Base-by-base conservation (phyloP, 2,888 invertebrate genomes). In the Nemoura dubitans region DNA sequence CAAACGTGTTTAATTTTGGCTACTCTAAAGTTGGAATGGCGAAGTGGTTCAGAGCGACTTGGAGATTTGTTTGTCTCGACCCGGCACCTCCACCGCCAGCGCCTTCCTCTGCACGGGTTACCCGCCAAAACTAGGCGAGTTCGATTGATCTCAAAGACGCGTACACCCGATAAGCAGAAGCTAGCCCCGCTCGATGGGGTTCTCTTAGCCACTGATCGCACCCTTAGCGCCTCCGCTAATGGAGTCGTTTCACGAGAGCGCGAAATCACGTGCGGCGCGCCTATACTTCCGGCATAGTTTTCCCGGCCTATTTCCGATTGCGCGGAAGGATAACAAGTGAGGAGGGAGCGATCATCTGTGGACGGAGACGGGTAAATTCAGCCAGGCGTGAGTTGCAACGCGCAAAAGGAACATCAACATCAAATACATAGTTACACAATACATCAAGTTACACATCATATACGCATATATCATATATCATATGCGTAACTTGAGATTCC, bases 201-300 rank as follows among this genome's bases (percentile, higher is more conserved):
- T 59, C 59, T 26, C 83, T 26, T 2, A 26, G 16, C 43, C 83
- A 16, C 42, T 42, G 42, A 30, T 83, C 83, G 42, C 83, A 42
- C 83, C 36, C 83, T 36, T 26, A 26, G 83, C 83, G 83, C 42
- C 42, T n/a, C 83, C 42, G 83, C 83, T 83, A 83, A 83, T 83
- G 83, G 83, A 83, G 83, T 83, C 83, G 36, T 83, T 83, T 83
- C 36, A 83, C 26, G 42, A n/a, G 83, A 26, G 42, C 42, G 83
- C 83, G 43, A 83, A 83, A 83, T 83, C 83, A 83, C 83, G 83
- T 83, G 83, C 83, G 42, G 42, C 42, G 83, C 83, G 42, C n/a
- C 42, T 83, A 30, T 26, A 83, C 42, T 83, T 83, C 83, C 83
- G 30, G 83, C 42, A 42, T 83, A 30, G 83, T 83, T 83, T 83